These are phyloP conservation scores for Acheta domesticus DNA, from an alignment of 2,888 invertebrate genomes.

Conservation along the genomic window DNA sequence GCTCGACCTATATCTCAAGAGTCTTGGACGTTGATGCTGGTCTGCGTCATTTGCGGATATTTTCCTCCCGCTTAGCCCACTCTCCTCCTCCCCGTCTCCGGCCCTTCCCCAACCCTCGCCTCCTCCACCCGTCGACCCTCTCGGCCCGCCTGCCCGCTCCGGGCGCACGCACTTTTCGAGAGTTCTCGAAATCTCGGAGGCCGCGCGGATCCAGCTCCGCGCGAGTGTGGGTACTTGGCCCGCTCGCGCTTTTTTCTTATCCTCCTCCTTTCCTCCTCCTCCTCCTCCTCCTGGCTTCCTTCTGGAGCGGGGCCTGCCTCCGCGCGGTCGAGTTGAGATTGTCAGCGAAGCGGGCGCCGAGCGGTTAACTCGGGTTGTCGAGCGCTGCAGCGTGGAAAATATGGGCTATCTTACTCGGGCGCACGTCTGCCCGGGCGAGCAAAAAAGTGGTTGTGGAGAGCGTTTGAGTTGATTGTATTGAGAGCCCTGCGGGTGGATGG, in stretches of 20 bases:
- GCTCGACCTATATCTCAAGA: no score
- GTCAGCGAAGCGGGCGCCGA: not conserved
- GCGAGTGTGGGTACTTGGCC: not conserved
- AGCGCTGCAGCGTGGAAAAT: not conserved
- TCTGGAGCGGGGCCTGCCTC: no score
- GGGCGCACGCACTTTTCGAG: not conserved
- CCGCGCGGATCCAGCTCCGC: not conserved
- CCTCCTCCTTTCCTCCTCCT: not conserved
- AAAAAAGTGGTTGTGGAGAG: not conserved
- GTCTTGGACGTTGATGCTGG: no score
- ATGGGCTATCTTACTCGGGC: constrained; percentile 6
- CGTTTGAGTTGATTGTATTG: constrained; percentile 1
- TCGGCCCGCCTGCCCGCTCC: no score
- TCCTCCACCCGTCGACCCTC: no score
- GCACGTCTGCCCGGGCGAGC: not conserved
- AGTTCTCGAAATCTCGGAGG: not conserved
- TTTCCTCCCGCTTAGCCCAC: no score
- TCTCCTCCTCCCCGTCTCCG: no score
- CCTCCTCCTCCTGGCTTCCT: no score
- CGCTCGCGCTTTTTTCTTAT: not conserved
- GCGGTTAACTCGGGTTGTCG: constrained; percentile 1
- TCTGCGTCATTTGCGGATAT: no score
- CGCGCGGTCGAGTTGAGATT: no score
- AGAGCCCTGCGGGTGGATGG: not conserved
- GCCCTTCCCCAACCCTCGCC: no score